Conservation (phyloP, 2,113 vertebrate genomes). For the Lophotis ruficrista region DNA sequence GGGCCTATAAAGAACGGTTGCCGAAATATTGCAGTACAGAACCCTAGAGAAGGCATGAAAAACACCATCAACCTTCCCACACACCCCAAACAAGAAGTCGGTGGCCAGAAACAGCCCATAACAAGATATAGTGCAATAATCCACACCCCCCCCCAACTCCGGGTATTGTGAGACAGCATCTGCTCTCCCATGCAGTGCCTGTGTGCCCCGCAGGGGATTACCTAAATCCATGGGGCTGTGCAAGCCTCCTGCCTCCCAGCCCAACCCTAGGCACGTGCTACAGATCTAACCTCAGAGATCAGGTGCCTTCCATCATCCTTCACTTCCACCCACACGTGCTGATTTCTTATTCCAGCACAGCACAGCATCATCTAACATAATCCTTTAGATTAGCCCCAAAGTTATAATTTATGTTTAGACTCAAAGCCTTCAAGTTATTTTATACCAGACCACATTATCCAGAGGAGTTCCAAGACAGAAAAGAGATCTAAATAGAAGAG, state of each 20-base stretch:
- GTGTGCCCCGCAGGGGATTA: too few relatives aligned
- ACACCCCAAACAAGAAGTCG: too few relatives aligned
- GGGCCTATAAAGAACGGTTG: background rate
- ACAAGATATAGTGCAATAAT: background rate
- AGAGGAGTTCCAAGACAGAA: background rate
- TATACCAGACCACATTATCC: background rate
- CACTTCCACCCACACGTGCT: background rate
- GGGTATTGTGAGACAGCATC: background rate
- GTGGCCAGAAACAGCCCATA: background rate
- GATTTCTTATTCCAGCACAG: background rate
- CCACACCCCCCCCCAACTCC: background rate
- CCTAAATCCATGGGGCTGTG: accelerated
- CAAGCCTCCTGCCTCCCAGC: background rate
- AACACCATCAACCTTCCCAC: background rate
- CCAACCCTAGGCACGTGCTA: background rate
- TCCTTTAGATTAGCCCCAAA: background rate
- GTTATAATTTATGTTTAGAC: background rate
- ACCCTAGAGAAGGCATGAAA: background rate
- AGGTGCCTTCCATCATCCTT: background rate
- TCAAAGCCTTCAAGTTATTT: background rate
- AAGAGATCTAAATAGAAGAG: background rate
- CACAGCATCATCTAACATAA: background rate
- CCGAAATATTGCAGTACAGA: background rate
- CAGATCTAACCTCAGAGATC: background rate
- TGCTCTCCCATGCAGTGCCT: background rate